These are phyloP conservation scores for Hipposideros armiger DNA, from an alignment of 2,113 vertebrate species.

Conservation along the genomic window DNA sequence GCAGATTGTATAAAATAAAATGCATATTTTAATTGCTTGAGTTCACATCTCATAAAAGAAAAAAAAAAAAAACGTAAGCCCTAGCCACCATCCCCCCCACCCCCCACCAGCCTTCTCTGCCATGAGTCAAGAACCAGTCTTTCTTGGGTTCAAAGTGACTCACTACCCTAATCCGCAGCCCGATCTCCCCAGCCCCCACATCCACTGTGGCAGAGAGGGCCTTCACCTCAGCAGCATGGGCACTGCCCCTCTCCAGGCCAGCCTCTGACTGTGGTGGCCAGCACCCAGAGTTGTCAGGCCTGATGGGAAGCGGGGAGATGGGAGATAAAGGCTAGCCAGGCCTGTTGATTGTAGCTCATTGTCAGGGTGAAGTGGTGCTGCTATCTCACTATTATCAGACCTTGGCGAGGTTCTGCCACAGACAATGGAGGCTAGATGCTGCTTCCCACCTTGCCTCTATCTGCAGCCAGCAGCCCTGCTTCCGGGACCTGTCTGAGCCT, in stretches of 20 bases:
- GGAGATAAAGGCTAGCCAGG: background rate
- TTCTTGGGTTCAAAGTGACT: constrained; percentile 76
- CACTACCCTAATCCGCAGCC: constrained; percentile 51
- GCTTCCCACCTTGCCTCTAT: background rate
- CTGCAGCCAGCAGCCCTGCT: background rate
- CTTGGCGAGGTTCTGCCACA: background rate
- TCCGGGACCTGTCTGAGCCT: background rate
- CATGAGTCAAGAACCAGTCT: constrained; percentile 76
- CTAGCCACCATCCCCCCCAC: background rate
- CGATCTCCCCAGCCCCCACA: background rate
- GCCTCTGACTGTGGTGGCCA: background rate
- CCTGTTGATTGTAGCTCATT: background rate
- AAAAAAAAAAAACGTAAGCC: constrained; percentile 47
- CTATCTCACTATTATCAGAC: background rate
- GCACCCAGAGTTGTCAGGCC: background rate
- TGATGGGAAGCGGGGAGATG: background rate
- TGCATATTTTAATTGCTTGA: constrained; percentile 73
- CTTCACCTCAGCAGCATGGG: background rate
- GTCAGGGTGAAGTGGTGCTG: background rate
- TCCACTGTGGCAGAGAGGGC: background rate
- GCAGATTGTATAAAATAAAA: constrained; percentile 45
- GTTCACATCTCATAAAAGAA: constrained; percentile 79
- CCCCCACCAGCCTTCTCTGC: constrained; percentile 17
- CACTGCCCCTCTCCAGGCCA: constrained; percentile 1
- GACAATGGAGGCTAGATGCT: background rate